Conservation (phyloP, 30 jellyfish, hydroid and myxozoan genomes). For the Sanderia malayensis region DNA sequence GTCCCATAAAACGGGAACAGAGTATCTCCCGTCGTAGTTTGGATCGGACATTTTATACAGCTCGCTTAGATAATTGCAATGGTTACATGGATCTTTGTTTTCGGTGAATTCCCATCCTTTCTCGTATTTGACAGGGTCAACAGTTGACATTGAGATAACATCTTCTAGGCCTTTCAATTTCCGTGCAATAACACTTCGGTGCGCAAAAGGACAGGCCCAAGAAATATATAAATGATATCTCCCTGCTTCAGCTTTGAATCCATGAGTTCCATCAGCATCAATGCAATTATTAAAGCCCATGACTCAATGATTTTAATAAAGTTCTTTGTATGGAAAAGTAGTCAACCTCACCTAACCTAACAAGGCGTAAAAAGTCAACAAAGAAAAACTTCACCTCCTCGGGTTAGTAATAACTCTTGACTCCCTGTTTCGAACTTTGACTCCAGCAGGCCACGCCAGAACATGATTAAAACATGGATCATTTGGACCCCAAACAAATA, state of each 20-base stretch:
- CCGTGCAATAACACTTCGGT: slow-evolving; percentile 50
- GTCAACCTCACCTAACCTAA: too few relatives aligned
- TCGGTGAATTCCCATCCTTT: slow-evolving; percentile 72
- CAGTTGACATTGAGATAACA: slow-evolving; percentile 58
- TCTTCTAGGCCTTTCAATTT: slow-evolving; percentile 78
- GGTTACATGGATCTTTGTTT: slow-evolving; percentile 63
- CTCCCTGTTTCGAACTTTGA: too few relatives aligned
- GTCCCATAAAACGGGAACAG: slow-evolving; percentile 92
- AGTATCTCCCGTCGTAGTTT: slow-evolving; percentile 66
- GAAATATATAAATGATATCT: slow-evolving; percentile 81
- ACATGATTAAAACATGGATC: too few relatives aligned
- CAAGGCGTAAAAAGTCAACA: too few relatives aligned
- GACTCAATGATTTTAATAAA: too few relatives aligned
- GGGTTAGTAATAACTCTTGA: too few relatives aligned
- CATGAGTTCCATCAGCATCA: slow-evolving; percentile 70
- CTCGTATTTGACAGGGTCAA: slow-evolving; percentile 59
- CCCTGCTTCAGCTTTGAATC: slow-evolving; percentile 71
- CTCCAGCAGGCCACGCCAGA: too few relatives aligned
- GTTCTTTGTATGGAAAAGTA: too few relatives aligned
- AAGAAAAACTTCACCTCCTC: too few relatives aligned
- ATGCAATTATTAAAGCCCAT: slow-evolving; percentile 29
- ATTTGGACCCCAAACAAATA: too few relatives aligned
- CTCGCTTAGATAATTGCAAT: slow-evolving; percentile 48
- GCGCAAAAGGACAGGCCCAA: slow-evolving; percentile 89
- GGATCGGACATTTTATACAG: slow-evolving; percentile 79